Evolutionary conservation across 2,888 invertebrate species (phyloP).

Genomic region (Periphyllus acericola): DNA sequence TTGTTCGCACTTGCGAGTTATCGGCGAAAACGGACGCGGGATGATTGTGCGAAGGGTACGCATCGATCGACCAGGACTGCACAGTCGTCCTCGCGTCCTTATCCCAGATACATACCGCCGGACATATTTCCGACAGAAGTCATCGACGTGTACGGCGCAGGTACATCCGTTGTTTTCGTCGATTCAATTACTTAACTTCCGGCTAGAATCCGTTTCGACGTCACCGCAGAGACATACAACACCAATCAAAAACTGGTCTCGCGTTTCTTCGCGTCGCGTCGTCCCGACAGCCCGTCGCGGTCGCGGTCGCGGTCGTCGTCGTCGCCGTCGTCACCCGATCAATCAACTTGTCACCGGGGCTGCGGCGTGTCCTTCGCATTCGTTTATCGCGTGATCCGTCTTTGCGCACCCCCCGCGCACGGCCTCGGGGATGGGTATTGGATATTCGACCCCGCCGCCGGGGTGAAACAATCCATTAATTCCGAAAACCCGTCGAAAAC

Average conservation of each 20-base stretch:
- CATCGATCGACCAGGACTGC: too few relatives aligned
- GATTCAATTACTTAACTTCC: slow-evolving; percentile 39
- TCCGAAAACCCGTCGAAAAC: background rate
- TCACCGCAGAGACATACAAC: background rate
- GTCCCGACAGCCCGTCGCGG: background rate
- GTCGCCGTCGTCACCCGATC: background rate
- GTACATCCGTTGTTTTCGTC: background rate
- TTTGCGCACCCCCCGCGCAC: background rate
- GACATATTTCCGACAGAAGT: too few relatives aligned
- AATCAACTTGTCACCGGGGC: slow-evolving; percentile 27
- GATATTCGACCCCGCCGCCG: slow-evolving; percentile 1
- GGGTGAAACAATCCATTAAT: slow-evolving; percentile 55
- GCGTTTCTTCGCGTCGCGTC: background rate
- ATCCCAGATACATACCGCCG: too few relatives aligned
- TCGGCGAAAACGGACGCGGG: too few relatives aligned
- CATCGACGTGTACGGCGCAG: too few relatives aligned
- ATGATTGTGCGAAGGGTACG: too few relatives aligned
- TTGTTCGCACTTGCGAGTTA: too few relatives aligned
- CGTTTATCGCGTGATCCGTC: slow-evolving; percentile 45
- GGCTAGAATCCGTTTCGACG: background rate
- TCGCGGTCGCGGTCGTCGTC: background rate
- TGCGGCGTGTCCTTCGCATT: background rate
- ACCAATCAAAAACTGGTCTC: slow-evolving; percentile 25
- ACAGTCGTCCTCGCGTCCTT: too few relatives aligned
- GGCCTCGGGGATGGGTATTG: background rate